Evolutionary conservation across 1,140 invertebrate genomes (phyloP), one percentile per base, ranked within the genome.

Genomic region (Amyelois transitella): DNA sequence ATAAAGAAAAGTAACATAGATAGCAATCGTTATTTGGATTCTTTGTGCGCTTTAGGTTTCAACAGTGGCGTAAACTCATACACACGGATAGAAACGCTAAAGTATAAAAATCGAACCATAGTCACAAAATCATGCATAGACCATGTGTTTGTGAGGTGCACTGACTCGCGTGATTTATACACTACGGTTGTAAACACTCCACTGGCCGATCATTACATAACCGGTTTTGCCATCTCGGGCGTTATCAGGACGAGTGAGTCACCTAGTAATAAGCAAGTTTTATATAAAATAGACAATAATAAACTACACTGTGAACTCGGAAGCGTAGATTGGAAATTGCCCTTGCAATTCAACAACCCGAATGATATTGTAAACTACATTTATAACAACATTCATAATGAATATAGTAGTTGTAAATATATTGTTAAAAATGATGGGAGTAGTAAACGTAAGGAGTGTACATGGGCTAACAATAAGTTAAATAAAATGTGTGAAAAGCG

Each of bases 151-250:
- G 19, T 47, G 2, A 47, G 52, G 3, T 43, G 20, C 8, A n/a
- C 25, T 5, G 18, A 19, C 5, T 25, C 1, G 2, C 10, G 6
- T 18, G 20, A 45, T 10, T 17, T 43, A 21, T 51, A 58, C 17
- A 62, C 60, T 7, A 43, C 19, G 10, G 55, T 58, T 4, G 25
- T 62, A 28, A 58, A 58, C 21, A 55, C 25, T 6, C 52, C 55
- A 0, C 12, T 45, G 17, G 60, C 55, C 49, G 60, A 62, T 19
- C 60, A 62, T 24, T 51, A 19, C 47, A 58, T 62, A 58, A 62
- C 51, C 45, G 55, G 53, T 49, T 58, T 49, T 28, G 58, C 49
- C 18, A 38, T 52, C 3, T 6, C 25, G 12, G 32, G 6, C 5
- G 24, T 14, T 4, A 18, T 7, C 32, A 32, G 17, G 2, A 4